phyloP scores from a whole-genome alignment of 2,888 invertebrate species.

The Lysandra coridon region DNA sequence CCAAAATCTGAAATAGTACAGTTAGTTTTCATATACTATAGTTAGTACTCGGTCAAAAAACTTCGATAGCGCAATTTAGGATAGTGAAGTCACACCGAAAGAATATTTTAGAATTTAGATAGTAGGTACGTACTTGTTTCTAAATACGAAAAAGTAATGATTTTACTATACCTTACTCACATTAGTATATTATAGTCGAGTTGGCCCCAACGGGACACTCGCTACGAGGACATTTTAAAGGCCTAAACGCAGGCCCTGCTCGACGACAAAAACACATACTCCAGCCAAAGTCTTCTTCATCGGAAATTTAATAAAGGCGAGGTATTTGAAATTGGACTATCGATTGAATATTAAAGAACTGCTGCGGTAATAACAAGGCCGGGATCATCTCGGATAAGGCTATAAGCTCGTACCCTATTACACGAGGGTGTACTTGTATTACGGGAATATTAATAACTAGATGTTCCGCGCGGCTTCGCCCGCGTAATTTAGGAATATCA shows the following conservation, averaged over 20 bases:
- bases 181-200: not conserved
- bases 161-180: too few species aligned
- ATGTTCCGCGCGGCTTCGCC: too few species aligned
- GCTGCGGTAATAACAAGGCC: slow-evolving; percentile 2
- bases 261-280: not conserved
- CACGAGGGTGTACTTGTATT: not conserved
- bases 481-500: too few species aligned
- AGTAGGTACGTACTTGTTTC: too few species aligned
- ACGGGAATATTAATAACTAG: not conserved
- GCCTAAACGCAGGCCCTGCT: not conserved
- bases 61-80: too few species aligned
- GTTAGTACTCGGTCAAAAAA: too few species aligned
- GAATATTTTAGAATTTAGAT: too few species aligned
- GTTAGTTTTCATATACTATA: too few species aligned
- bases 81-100: too few species aligned
- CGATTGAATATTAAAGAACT: slow-evolving; percentile 9
- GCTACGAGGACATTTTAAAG: not conserved
- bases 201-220: not conserved
- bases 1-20: too few species aligned
- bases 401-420: not conserved
- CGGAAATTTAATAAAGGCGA: slow-evolving; percentile 3
- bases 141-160: too few species aligned
- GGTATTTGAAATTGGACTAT: slow-evolving; percentile 6
- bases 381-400: not conserved
- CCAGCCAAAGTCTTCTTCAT: not conserved